Base-by-base conservation (phyloP, 2,113 vertebrate species). In the Albula goreensis region DNA sequence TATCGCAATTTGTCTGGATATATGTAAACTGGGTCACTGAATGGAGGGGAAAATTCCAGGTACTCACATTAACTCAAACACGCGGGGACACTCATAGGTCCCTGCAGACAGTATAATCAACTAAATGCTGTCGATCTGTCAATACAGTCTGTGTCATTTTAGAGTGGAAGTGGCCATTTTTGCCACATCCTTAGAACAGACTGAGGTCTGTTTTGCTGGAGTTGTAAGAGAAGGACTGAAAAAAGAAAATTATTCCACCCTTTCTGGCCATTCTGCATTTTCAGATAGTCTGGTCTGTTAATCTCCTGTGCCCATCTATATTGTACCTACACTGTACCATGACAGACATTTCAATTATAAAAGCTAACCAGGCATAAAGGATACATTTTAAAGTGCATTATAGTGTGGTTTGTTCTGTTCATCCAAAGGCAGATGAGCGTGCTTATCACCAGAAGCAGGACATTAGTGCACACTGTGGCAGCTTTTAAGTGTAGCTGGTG, bases 11-110 rank as follows among this genome's bases (percentile, higher is more conserved):
- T 79, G 50, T 80, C 31, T 31, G 53, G 13, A 41, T 79, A 60
- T 60, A 5, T 50, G 56, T 85, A 80, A 85, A 85, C 77, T 80
- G 70, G 84, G 77, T 80, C 84, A 60, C 80, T 56, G 22, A 19
- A 22, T 60, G 53, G 49, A 60, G 56, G 50, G 49, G 56, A 79
- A 17, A 56, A n/a, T 31, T 74, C 2, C 22, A 74, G 70, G n/a
- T 22, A 15, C 78, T 80, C n/a, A 80, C 22, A 85, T 79, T 9
- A 60, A 85, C 60, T 79, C 49, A 48, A 50, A 60, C 13, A 19
- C 19, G 17, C 60, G 5, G 60, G 60, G 22, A 22, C 17, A 66
- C 60, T 19, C 15, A 80, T 9, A 22, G 79, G 50, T 13, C 50
- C 9, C 51, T 19, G 12, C 6, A 80, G 48, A 15, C 48, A 41